These are phyloP conservation scores for Rattus norvegicus DNA, from an alignment of 2,113 vertebrate genomes.

Conservation along the genomic window DNA sequence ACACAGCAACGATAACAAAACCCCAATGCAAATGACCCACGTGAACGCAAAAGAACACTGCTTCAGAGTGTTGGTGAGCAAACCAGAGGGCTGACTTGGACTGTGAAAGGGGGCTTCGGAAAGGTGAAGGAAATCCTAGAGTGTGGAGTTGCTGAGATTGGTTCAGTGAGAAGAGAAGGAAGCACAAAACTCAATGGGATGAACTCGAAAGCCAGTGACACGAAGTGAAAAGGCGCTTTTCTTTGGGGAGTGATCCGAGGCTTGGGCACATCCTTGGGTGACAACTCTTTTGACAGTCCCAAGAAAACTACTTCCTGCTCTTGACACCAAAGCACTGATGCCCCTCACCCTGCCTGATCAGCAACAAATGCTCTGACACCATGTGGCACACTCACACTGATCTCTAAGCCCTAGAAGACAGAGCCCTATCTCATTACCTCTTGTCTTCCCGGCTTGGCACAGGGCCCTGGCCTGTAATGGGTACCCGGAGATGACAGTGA, in stretches of 20 bases:
- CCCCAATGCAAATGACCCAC: not conserved
- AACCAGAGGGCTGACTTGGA: not conserved
- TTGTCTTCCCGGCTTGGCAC: conserved; percentile 40
- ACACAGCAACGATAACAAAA: not conserved
- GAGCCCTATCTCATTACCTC: conserved; percentile 54
- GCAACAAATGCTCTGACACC: not conserved
- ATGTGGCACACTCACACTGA: not conserved
- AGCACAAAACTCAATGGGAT: not conserved
- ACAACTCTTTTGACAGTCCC: not conserved
- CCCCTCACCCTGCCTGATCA: not conserved
- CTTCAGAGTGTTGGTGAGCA: conserved; percentile 33
- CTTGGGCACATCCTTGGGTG: not conserved
- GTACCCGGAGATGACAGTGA: conserved; percentile 45
- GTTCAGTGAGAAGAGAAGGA: not conserved
- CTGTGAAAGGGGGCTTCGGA: not conserved
- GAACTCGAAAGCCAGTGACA: not conserved
- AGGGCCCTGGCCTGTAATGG: conserved; percentile 2
- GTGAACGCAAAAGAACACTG: not conserved
- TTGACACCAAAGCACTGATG: not conserved
- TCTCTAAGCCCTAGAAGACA: not conserved
- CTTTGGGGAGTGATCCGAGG: not conserved
- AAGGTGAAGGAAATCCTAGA: not conserved
- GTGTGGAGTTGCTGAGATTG: not conserved
- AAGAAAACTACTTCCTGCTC: not conserved
- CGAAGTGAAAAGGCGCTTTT: not conserved